Base-by-base conservation (phyloP, 1,140 invertebrate genomes). In the Drosophila lacertosa region DNA sequence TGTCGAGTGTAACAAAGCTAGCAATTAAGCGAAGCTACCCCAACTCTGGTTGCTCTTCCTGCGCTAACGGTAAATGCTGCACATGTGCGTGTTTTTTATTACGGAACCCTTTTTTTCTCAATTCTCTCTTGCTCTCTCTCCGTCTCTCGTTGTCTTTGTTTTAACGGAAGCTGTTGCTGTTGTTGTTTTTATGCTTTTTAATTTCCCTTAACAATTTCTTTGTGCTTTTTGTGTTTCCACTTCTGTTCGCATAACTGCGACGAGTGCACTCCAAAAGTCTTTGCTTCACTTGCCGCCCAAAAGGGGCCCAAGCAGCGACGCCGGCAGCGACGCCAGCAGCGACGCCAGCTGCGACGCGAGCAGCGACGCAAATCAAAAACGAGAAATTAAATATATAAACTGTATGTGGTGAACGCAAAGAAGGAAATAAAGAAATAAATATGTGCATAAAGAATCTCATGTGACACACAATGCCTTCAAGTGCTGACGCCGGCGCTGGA, bases 181-280 rank as follows among this genome's bases (percentile, higher is more conserved):
- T 88, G 73, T 82, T 82, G 74, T 88, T 89, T 77, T 86, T 86
- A 86, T 86, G 82, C 83, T 86, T 86, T 86, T 86, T 88, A 88
- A 86, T 86, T 86, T 88, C 83, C 83, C 83, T 88, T 82, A 86
- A 88, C 82, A 68, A 88, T 86, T 86, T 81, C 68, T 77, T 77
- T 84, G 80, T 86, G 81, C 81, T 83, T 84, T 88, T 86, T 86
- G 79, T 79, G 77, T 86, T 76, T 57, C 67, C 81, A 59, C 73
- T 74, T 65, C 66, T 70, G 35, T 74, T 57, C 71, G 67, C 80
- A 54, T 62, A 70, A 70, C 67, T 53, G 63, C 55, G 63, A 54
- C 59, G 71, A 86, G 77, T 82, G 82, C 83, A 88, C 82, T 86
- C 74, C 55, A 82, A 86, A 45, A 66, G 62, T 82, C 78, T 88